A percentile compares a stretch with the other conserved stretches of the same genome.
Evolutionary conservation across 1,140 invertebrate species (phyloP).

Genomic region (Drosophila mauritiana): DNA sequence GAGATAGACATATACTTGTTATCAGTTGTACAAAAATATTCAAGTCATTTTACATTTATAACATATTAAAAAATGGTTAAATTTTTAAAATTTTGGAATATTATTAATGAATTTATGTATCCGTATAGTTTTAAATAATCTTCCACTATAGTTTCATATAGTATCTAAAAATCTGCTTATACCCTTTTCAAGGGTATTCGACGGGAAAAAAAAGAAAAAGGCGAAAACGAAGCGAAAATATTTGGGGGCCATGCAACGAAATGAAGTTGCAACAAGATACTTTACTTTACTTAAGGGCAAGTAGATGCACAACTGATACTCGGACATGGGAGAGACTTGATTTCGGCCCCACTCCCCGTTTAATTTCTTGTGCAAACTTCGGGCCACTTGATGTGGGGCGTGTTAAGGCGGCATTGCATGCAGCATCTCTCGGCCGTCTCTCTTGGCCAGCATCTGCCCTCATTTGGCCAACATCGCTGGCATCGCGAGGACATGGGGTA

Average conservation of each 20-base stretch:
- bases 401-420: constrained; percentile 69
- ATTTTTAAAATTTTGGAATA: no score
- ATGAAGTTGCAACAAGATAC: constrained; percentile 82
- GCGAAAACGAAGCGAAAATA: constrained; percentile 66
- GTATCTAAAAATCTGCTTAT: background rate
- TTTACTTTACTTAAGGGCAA: constrained; percentile 83
- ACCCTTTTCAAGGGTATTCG: constrained; percentile 9
- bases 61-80: no score
- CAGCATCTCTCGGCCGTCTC: constrained; percentile 13
- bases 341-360: constrained; percentile 53
- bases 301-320: constrained; percentile 81
- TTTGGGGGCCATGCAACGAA: constrained; percentile 78
- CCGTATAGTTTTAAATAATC: background rate
- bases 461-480: constrained; percentile 58
- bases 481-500: constrained; percentile 26
- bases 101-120: no score
- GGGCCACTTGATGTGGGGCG: constrained; percentile 72
- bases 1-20: constrained; percentile 14
- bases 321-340: constrained; percentile 66
- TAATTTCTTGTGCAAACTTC: constrained; percentile 83
- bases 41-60: no score
- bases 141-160: background rate
- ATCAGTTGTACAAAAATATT: background rate
- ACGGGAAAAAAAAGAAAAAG: constrained; percentile 1
- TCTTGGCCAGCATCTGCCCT: constrained; percentile 53